Percentiles rank a stretch among this genome's conserved stretches.
Evolutionary conservation across 2,797 vertebrate species (phyloP).

Genomic region (Morus bassanus): DNA sequence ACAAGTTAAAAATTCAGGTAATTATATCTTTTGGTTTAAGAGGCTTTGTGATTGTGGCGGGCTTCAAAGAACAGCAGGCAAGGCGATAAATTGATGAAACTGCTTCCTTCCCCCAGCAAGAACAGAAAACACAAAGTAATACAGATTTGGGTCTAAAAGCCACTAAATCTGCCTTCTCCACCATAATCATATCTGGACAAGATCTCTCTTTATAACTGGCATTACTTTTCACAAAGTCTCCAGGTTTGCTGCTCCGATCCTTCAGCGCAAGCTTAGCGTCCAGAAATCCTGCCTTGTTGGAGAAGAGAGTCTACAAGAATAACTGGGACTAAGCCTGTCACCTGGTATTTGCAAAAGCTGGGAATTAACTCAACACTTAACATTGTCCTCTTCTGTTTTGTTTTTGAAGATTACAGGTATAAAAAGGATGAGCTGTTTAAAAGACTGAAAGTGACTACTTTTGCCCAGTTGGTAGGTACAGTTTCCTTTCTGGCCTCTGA

Average conservation of each 20-base stretch:
- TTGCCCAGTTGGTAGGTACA: conserved; percentile 90
- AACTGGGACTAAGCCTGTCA: neutral
- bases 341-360: neutral
- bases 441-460: conserved; percentile 92
- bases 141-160: neutral
- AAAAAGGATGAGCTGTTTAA: conserved; percentile 95
- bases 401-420: conserved; percentile 90
- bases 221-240: neutral
- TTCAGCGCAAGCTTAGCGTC: neutral
- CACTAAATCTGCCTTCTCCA: neutral
- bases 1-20: neutral
- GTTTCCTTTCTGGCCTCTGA: neutral
- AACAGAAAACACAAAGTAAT: neutral
- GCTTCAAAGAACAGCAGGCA: neutral
- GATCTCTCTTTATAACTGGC: neutral
- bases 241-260: neutral
- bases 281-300: neutral
- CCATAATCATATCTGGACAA: rapidly evolving
- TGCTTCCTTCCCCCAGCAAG: neutral
- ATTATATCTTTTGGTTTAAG: neutral
- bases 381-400: conserved; percentile 7
- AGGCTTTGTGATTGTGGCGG: rapidly evolving
- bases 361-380: neutral
- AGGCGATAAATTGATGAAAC: neutral
- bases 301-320: rapidly evolving